Percentiles rank a stretch among this genome's conserved stretches.
Conservation (phyloP, 2,797 vertebrate species). For the Aselliscus stoliczkanus region DNA sequence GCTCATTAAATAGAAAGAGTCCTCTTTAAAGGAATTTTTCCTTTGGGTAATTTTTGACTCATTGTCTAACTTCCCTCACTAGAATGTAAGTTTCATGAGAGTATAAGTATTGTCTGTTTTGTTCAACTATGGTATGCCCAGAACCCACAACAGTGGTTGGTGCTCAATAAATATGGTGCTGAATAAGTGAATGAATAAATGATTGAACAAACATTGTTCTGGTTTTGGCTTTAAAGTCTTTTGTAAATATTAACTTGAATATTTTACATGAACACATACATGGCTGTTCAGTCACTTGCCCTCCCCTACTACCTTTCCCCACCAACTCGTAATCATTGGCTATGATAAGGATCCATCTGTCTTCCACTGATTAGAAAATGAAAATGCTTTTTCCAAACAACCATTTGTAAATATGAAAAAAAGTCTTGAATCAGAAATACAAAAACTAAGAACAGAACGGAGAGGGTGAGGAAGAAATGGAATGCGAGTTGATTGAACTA, state of each 20-base stretch:
- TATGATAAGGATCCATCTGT: neutral
- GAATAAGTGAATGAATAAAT: neutral
- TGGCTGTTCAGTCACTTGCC: neutral
- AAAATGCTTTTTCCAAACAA: neutral
- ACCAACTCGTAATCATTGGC: neutral
- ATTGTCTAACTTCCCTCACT: neutral
- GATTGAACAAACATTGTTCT: neutral
- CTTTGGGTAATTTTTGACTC: constrained; percentile 5
- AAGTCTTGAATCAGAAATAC: neutral
- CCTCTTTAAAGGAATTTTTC: constrained; percentile 26
- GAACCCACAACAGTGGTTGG: neutral
- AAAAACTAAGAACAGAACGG: neutral
- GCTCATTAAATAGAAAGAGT: neutral
- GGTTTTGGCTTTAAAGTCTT: constrained; percentile 17
- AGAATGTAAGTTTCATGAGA: neutral
- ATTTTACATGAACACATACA: neutral
- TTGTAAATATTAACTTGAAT: neutral
- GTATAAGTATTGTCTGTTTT: constrained; percentile 4
- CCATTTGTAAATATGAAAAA: neutral
- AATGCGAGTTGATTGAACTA: neutral
- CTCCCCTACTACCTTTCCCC: neutral
- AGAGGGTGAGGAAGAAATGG: neutral
- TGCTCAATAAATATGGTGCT: neutral
- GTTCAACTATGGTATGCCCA: neutral
- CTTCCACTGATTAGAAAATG: constrained; percentile 6